Evolutionary conservation across 2,888 invertebrate genomes (phyloP), one percentile per base, ranked within the genome.

Genomic region (Abrostola triplasia): DNA sequence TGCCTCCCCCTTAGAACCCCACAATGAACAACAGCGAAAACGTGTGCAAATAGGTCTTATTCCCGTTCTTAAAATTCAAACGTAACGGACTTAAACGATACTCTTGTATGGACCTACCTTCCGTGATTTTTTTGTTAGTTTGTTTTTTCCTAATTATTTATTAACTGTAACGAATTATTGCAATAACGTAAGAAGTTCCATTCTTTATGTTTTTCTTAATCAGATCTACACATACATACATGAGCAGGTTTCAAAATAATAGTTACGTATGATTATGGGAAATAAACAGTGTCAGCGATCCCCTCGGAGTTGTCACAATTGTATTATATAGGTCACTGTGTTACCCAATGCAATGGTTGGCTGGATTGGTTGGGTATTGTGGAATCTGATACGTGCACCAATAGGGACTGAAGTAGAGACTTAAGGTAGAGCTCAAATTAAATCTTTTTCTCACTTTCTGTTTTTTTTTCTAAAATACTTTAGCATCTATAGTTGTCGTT

Each of bases 311-410:
- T 55, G 63, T 53, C 75, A 74, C 53, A 41, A 65, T 42, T 42
- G 12, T 12, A 6, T 42, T 6, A 69, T 63, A 65, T 74, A 59
- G 77, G 68, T 76, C 65, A 74, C 53, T 52, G 62, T 57, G 50
- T 13, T 60, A 53, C 35, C 54, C 36, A 36, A 9, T 42, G 42
- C 37, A 6, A 5, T 38, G 49, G 36, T 8, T 49, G 41, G 9
- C 5, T 57, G 24, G 24, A 24, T 12, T 8, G 2, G 44, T 44
- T 44, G 47, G 44, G 35, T 59, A 36, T 42, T 51, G 42, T 54
- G 36, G 51, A 65, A 49, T 49, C 42, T 9, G 42, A 48, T 54
- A 51, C 40, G 12, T n/a, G 41, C 42, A 41, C 24, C 36, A 38
- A 48, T 41, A 24, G 24, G 1, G 38, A 49, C 36, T 12, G 24